These are phyloP conservation scores for Onychomys arenicola DNA, from an alignment of 2,797 vertebrate genomes.

Conservation along the genomic window DNA sequence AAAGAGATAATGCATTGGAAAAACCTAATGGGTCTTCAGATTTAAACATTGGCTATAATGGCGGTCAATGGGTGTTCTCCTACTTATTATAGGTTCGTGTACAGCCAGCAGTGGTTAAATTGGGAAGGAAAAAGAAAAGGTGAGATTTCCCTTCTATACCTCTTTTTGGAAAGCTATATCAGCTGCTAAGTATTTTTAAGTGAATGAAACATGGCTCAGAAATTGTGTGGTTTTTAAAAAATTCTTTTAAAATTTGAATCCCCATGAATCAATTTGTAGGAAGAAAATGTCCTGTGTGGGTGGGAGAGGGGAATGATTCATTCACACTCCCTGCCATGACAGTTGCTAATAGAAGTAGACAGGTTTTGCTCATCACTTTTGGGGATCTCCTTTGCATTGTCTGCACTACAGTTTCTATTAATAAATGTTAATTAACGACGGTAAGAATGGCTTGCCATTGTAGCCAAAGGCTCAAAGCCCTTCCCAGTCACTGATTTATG, in stretches of 20 bases:
- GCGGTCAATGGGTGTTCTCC: constrained; percentile 90
- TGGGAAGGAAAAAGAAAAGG: constrained; percentile 60
- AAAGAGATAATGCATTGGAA: constrained; percentile 92
- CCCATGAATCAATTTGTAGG: constrained; percentile 55
- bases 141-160: constrained; percentile 9
- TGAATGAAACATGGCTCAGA: constrained; percentile 68
- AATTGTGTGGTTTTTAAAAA: background rate
- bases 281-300: constrained; percentile 43
- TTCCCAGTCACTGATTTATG: constrained; percentile 75
- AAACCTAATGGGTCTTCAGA: constrained; percentile 93
- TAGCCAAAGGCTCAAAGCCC: constrained; percentile 68
- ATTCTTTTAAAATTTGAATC: constrained; percentile 55
- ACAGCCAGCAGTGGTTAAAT: constrained; percentile 76
- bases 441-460: constrained; percentile 40
- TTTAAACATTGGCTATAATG: constrained; percentile 92
- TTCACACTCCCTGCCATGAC: constrained; percentile 56
- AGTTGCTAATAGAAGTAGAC: constrained; percentile 69
- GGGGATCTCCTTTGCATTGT: constrained; percentile 74
- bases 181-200: constrained; percentile 71
- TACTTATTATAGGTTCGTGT: constrained; percentile 88
- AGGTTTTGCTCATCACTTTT: constrained; percentile 78
- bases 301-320: constrained; percentile 57
- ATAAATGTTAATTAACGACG: constrained; percentile 75
- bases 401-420: constrained; percentile 75
- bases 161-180: background rate